Conservation (phyloP, 1,140 invertebrate genomes). For the Drosophila parvula region DNA sequence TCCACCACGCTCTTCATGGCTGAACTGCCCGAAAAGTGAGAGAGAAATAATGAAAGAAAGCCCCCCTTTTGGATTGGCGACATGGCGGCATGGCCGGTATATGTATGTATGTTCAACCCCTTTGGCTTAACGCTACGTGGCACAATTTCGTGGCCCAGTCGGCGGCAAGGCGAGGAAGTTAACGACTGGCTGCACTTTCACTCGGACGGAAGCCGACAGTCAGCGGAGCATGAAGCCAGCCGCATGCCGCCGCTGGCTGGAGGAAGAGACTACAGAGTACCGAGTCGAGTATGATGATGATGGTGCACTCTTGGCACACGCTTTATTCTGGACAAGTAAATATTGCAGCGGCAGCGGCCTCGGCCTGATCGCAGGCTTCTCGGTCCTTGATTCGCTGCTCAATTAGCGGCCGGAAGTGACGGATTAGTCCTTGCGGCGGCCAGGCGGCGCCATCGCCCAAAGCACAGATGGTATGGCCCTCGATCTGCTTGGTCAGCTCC, state of each 20-base stretch:
- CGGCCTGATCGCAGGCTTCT: slow-evolving; percentile 23
- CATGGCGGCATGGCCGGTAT: neutral
- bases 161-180: slow-evolving; percentile 56
- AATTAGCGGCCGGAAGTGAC: slow-evolving; percentile 68
- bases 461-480: slow-evolving; percentile 75
- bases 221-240: slow-evolving; percentile 63
- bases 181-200: slow-evolving; percentile 75
- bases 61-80: slow-evolving; percentile 4
- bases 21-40: slow-evolving; percentile 48
- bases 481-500: slow-evolving; percentile 75
- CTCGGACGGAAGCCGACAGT: slow-evolving; percentile 52
- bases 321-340: slow-evolving; percentile 30
- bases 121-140: slow-evolving; percentile 63
- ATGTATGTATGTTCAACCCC: slow-evolving; percentile 48
- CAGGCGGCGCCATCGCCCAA: slow-evolving; percentile 71
- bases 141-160: slow-evolving; percentile 62
- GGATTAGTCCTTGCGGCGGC: slow-evolving; percentile 75
- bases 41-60: slow-evolving; percentile 26
- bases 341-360: neutral
- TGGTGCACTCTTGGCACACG: slow-evolving; percentile 19
- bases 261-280: neutral
- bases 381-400: slow-evolving; percentile 62
- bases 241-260: slow-evolving; percentile 10
- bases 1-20: slow-evolving; percentile 19
- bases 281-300: neutral